Evolutionary conservation across 2,113 vertebrate genomes (phyloP).

Genomic region (Sinosuthora webbiana): DNA sequence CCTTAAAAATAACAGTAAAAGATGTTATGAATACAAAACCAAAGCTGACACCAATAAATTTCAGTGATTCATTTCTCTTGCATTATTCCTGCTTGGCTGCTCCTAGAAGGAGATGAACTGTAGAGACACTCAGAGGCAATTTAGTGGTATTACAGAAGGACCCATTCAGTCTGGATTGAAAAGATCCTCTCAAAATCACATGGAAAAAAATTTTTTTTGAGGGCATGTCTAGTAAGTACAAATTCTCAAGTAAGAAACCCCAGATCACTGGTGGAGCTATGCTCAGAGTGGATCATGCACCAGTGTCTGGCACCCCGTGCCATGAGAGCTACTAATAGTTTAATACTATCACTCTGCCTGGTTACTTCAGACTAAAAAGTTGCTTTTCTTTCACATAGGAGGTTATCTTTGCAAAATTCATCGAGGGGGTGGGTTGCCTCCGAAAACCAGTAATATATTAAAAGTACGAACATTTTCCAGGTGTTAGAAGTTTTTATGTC

Average conservation of each 20-base stretch:
- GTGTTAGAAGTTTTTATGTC: not conserved
- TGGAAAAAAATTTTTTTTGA: not conserved
- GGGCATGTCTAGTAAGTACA: fast-evolving
- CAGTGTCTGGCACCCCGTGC: not conserved
- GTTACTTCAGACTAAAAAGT: not conserved
- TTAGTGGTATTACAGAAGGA: constrained; percentile 48
- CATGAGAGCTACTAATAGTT: not conserved
- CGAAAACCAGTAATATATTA: not conserved
- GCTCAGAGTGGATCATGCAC: not conserved
- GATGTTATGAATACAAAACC: constrained; percentile 63
- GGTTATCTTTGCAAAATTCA: not conserved
- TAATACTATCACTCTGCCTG: not conserved
- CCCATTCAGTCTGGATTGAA: not conserved
- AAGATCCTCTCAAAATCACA: not conserved
- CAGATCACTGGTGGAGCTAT: not conserved
- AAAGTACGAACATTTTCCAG: not conserved
- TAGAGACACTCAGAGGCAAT: constrained; percentile 71
- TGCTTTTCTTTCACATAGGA: not conserved
- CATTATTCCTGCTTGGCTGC: constrained; percentile 53
- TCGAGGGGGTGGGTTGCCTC: not conserved
- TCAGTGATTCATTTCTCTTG: constrained; percentile 64
- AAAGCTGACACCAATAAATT: constrained; percentile 72
- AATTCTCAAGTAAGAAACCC: not conserved
- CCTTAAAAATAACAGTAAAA: constrained; percentile 71
- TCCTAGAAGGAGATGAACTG: constrained; percentile 27